phyloP scores from a whole-genome alignment of 2,888 invertebrate species.

The Helicoverpa assulta region DNA sequence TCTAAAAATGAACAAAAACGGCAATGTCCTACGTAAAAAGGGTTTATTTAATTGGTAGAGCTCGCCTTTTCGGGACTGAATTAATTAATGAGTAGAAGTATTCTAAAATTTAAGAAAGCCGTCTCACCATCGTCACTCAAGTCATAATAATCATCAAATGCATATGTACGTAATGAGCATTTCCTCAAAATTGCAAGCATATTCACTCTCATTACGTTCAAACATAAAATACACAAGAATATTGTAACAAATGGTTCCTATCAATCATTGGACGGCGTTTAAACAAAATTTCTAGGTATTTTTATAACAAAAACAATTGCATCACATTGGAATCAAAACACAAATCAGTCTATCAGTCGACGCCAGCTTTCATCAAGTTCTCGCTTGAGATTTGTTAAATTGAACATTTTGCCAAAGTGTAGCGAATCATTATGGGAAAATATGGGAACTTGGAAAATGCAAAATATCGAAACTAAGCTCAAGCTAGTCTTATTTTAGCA shows the following conservation, averaged over 20 bases:
- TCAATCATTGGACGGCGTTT: constrained; percentile 56
- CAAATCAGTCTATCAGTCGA: constrained; percentile 52
- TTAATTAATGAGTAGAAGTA: too few species aligned
- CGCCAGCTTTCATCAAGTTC: constrained; percentile 37
- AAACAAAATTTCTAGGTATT: constrained; percentile 55
- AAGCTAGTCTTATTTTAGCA: not conserved
- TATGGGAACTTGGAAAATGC: constrained; percentile 1
- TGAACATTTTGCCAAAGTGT: constrained; percentile 19
- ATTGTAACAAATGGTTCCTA: constrained; percentile 57
- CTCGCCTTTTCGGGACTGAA: too few species aligned
- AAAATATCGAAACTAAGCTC: not conserved
- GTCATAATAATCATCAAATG: constrained; percentile 11
- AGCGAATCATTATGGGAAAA: not conserved
- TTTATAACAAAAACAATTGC: constrained; percentile 61
- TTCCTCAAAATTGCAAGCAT: constrained; percentile 31
- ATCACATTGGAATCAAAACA: constrained; percentile 58
- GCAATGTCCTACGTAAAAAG: too few species aligned
- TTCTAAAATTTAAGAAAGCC: too few species aligned
- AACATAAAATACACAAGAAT: constrained; percentile 46
- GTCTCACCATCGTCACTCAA: too few species aligned
- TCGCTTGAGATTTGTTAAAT: constrained; percentile 22
- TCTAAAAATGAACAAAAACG: too few species aligned
- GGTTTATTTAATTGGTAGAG: too few species aligned
- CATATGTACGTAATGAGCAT: constrained; percentile 19
- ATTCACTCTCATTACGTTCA: constrained; percentile 40